Conservation (phyloP, 35 echinoderm and acorn worm genomes). For the Diadema setosum region DNA sequence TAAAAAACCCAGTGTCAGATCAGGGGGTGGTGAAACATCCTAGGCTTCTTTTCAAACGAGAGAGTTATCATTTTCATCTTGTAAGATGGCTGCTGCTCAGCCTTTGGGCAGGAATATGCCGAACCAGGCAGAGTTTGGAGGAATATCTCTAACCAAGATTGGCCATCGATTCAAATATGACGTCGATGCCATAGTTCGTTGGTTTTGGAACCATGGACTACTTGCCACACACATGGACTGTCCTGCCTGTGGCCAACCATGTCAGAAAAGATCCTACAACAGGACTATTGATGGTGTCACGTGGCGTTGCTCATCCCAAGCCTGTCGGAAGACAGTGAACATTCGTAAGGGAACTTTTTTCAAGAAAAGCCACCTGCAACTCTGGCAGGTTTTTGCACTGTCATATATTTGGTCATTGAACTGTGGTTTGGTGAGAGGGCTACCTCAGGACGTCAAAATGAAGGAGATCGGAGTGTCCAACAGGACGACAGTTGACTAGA, state of each 20-base stretch:
- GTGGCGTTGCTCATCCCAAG: neutral
- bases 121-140: neutral
- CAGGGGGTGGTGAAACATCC: too few relatives aligned
- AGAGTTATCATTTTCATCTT: too few relatives aligned
- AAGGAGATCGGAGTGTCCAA: neutral
- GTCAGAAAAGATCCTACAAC: neutral
- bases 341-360: conserved; percentile 4
- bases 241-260: neutral
- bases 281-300: neutral
- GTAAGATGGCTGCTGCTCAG: neutral
- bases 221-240: conserved; percentile 1
- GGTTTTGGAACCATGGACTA: neutral
- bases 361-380: neutral
- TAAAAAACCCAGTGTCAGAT: too few relatives aligned
- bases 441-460: neutral
- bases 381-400: neutral
- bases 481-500: neutral
- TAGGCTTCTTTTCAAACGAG: too few relatives aligned
- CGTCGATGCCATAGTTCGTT: neutral
- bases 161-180: neutral
- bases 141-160: neutral
- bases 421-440: neutral
- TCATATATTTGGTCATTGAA: conserved; percentile 1
- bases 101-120: too few relatives aligned
- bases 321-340: neutral